Base-by-base conservation (phyloP, 2,888 invertebrate species). In the Diarsia dahlii region DNA sequence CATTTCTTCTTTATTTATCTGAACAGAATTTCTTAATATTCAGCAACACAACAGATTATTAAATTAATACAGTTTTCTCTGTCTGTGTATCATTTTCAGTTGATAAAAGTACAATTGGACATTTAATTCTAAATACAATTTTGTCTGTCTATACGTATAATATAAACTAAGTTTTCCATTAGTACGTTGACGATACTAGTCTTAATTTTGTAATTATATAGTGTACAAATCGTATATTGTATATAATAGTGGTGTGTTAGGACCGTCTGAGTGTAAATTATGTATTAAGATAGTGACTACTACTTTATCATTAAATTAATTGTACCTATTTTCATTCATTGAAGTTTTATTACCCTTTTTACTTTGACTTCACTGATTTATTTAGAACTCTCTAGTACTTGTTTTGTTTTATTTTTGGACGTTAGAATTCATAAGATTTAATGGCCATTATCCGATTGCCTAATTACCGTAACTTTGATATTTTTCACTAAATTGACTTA, bases 291-390 rank as follows among this genome's bases (percentile, higher is more conserved):
- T 90, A 88, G 85, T 62, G 73, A 79, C 56, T 78, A 91, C 90
- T 92, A 91, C 91, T 92, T 91, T 93, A 93, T 95, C 94, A 95
- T 95, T 95, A 95, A 95, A 95, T 92, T 95, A 95, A 95, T 92
- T 93, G 91, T 93, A 94, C 93, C 94, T 95, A 95, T 95, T 95
- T 95, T 95, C 94, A 94, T 89, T 84, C 72, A 63, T 79, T 87
- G 90, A 82, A 89, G 91, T 94, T 94, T 93, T 88, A 88, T 89
- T 90, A 63, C 13, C 65, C 9, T 39, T 18, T 18, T 23, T 50
- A 58, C 18, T 28, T 62, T 13, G 2, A 56, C 9, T 8, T 20
- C 9, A 18, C 52, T 12, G 39, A 10, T 6, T 71, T 39, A 39
- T 13, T 18, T 5, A n/a, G n/a, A n/a, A n/a, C n/a, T n/a, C n/a